Evolutionary conservation across 1,140 invertebrate species (phyloP), one percentile per base, ranked within the genome.

Genomic region (Brachionus plicatilis): DNA sequence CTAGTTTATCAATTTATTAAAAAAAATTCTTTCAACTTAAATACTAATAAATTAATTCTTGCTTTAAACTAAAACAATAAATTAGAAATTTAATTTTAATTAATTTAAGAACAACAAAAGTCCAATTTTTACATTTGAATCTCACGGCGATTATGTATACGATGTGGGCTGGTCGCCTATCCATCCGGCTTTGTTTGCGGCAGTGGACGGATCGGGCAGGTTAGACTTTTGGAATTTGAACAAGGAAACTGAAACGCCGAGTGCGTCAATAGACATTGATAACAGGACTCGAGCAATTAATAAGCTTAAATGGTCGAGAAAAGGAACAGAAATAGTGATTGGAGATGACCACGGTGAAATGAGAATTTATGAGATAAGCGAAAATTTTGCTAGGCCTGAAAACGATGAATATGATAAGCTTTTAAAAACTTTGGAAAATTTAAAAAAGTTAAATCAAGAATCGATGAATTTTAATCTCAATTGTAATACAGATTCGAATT

Each of bases 161-260:
- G 97, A 99, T 90, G 96, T 96, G 8, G 94, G 94, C 85, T 99
- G 98, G 98, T 99, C 96, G 14, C 97, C 98, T 11, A 93, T 94
- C 65, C 95, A 99, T 92, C 98, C 98, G 2, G 95, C 97, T 37
- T 90, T 99, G 0, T 99, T 99, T 91, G 96, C 96, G 6, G 93
- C 95, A 86, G 96, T 96, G 11, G 96, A 99, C 90, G 95, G 95
- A 80, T 93, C 93, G 85, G 97, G 97, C 17, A 91, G 94, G 84
- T 91, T 99, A 84, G 96, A 98, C 90, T 90, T 98, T 24, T 99
- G 96, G 97, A 97, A 98, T 91, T 91, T 99, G 33, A 98, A 98
- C 90, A 93, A 94, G 86, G 96, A 98, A 88, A 97, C 96, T 0
- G 96, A 98, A 92, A 17, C 17, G 76, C 96, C 96, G 20, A 93